Percentiles rank a stretch among this genome's conserved stretches.
phyloP scores from a whole-genome alignment of 2,113 vertebrate genomes.

The Apodemus speciosus region DNA sequence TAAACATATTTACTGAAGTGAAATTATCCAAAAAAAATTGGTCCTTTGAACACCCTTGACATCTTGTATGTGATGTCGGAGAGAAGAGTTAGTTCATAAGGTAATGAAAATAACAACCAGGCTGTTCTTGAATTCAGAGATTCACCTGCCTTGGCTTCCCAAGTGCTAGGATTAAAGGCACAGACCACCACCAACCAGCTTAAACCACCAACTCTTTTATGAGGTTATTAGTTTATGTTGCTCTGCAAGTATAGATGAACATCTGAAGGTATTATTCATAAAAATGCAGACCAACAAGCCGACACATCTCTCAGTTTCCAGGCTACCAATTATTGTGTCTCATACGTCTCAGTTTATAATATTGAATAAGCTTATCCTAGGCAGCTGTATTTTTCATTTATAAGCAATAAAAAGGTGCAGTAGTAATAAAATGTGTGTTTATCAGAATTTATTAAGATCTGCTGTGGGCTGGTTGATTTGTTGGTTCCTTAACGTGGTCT shows the following conservation, averaged over 20 bases:
- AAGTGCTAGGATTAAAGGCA: background rate
- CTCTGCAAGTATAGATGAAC: background rate
- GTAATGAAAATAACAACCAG: background rate
- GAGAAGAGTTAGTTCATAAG: background rate
- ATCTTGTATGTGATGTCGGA: background rate
- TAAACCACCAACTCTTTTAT: background rate
- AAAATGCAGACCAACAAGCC: background rate
- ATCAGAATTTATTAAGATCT: background rate
- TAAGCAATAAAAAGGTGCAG: background rate
- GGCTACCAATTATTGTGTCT: background rate
- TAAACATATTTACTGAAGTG: conserved; percentile 36
- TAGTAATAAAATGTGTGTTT: background rate
- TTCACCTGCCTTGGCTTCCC: background rate
- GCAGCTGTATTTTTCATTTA: background rate
- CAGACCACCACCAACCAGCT: background rate
- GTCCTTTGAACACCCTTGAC: background rate
- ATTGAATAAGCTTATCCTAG: background rate
- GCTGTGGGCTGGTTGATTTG: background rate
- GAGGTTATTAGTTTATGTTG: background rate
- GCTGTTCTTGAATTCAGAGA: background rate
- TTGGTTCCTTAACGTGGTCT: background rate
- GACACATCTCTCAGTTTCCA: background rate
- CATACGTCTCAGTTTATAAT: background rate
- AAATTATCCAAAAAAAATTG: conserved; percentile 51
- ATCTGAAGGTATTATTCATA: background rate